These are phyloP conservation scores for Microcebus ravelobensis DNA, from an alignment of 2,113 vertebrate genomes.

Conservation along the genomic window DNA sequence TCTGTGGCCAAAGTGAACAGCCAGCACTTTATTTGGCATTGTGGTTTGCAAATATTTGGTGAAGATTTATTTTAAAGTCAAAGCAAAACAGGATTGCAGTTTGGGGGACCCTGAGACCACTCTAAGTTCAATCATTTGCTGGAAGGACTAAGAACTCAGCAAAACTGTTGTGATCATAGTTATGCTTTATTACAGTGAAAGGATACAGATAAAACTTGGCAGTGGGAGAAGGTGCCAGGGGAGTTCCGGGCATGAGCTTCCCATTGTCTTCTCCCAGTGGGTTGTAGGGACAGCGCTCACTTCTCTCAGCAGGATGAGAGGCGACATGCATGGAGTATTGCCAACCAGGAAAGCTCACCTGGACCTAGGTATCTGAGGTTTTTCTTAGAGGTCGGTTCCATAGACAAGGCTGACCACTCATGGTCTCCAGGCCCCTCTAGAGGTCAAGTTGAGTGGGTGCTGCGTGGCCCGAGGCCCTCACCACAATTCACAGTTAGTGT, in stretches of 20 bases:
- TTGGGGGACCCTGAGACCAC: background rate
- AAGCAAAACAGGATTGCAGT: background rate
- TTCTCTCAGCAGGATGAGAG: background rate
- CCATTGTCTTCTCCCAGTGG: background rate
- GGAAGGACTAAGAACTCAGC: background rate
- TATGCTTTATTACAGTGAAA: background rate
- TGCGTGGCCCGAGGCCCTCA: background rate
- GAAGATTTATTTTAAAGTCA: background rate
- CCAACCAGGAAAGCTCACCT: background rate
- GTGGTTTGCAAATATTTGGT: background rate
- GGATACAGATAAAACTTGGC: background rate
- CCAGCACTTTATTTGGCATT: background rate
- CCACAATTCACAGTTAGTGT: background rate
- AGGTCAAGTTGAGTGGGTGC: background rate
- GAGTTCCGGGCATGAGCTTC: background rate
- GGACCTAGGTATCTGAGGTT: background rate
- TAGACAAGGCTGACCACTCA: background rate
- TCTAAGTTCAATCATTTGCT: background rate
- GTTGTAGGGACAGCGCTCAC: fast-evolving
- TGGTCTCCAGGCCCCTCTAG: background rate
- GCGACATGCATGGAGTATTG: background rate
- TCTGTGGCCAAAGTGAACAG: background rate
- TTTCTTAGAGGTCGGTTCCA: background rate
- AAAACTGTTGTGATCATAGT: background rate
- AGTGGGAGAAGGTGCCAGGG: background rate